Evolutionary conservation across 53 echinoderm and acorn worm genomes (phyloP).

Genomic region (Astropecten irregularis): DNA sequence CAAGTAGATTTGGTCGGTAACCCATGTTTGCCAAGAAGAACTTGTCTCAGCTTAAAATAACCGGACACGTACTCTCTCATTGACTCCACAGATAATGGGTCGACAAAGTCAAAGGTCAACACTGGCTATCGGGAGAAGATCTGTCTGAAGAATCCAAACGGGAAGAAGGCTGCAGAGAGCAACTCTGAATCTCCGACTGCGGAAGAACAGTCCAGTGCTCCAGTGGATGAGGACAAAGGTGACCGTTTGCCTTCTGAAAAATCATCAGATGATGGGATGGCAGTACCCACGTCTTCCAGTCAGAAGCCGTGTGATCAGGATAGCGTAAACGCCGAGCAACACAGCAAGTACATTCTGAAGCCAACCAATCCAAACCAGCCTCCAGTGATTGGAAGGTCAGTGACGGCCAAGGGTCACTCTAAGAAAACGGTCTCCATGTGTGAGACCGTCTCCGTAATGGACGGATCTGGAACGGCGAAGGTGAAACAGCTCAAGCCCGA

Average conservation of each 20-base stretch:
- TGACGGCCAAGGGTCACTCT: conserved; percentile 7
- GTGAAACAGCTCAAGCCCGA: conserved; percentile 16
- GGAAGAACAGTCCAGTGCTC: too few relatives aligned
- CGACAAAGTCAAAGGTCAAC: conserved; percentile 21
- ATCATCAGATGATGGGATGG: too few relatives aligned
- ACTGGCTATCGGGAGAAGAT: conserved; percentile 38
- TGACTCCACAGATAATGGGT: conserved; percentile 10
- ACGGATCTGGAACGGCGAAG: neutral
- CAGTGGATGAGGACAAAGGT: too few relatives aligned
- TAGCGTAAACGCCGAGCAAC: neutral
- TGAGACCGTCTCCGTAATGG: conserved; percentile 48
- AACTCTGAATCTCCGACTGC: too few relatives aligned
- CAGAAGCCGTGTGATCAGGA: too few relatives aligned
- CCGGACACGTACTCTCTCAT: too few relatives aligned
- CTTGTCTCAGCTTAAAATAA: too few relatives aligned
- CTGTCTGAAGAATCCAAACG: neutral
- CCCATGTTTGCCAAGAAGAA: too few relatives aligned
- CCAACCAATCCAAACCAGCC: conserved; percentile 19
- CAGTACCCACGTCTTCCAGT: too few relatives aligned
- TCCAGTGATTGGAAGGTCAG: neutral
- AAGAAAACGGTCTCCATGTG: conserved; percentile 64
- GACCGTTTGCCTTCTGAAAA: too few relatives aligned
- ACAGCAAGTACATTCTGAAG: conserved; percentile 21
- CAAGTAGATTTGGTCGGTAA: too few relatives aligned
- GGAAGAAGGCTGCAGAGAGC: neutral